Evolutionary conservation across 1,140 invertebrate genomes (phyloP), one percentile per base, ranked within the genome.

Genomic region (Neodiprion lecontei): DNA sequence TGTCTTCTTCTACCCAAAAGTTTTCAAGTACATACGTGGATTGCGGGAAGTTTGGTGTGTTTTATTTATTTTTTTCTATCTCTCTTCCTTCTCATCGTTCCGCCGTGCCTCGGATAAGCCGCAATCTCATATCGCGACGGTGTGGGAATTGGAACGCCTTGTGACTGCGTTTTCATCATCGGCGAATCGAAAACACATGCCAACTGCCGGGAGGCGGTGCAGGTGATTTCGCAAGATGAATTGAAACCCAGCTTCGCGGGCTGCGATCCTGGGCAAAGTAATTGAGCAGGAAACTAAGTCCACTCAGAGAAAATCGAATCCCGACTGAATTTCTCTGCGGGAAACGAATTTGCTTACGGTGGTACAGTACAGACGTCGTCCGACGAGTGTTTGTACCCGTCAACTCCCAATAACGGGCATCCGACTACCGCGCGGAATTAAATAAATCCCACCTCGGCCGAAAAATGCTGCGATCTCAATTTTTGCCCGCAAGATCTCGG

Each of bases 241-340:
- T 61, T 61, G n/a, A 61, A 14, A 14, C 11, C 11, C 11, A 61
- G 53, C 11, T 40, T 40, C 11, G 9, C 9, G n/a, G 28, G 28
- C 28, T 40, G 28, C 28, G 28, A 5, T 40, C 28, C 28, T 40
- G 28, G 28, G 28, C 28, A 40, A 17, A 61, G 53, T 61, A 61
- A 61, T 61, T 61, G 5, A 61, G n/a, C 53, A 61, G 53, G 53
- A 61, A 17, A 14, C 53, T 61, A 61, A 61, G 53, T 61, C 53
- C 53, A 61, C 53, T 61, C 53, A 17, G 53, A 61, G 53, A 61
- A 61, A 61, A 61, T 61, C 53, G 53, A 61, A 61, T 61, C 53
- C 53, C 9, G 53, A 61, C 53, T 61, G 53, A 61, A 61, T 61
- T 12, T 61, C 53, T 61, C 53, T 5, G 2, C n/a, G 53, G 53